Base-by-base conservation (phyloP, 2,888 invertebrate genomes). In the Cremastobaeus sp. region DNA sequence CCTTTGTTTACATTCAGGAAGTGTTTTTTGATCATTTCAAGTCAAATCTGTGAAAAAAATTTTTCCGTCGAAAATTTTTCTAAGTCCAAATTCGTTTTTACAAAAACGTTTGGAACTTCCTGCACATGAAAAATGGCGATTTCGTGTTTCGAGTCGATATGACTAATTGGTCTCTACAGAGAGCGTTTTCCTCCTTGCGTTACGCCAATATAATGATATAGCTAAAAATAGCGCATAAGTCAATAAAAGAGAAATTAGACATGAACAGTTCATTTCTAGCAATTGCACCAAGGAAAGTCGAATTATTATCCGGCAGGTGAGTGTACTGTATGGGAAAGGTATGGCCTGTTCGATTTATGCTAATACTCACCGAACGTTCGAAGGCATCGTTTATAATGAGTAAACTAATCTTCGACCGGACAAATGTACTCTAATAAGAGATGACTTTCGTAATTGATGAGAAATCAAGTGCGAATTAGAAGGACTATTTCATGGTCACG, bases 191-290 rank as follows among this genome's bases (percentile, higher is more conserved):
- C 54, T 34, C 11, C 28, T 45, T 32, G 5, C 14, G 20, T 59
- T 60, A 43, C 48, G 37, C 66, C 50, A 55, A 37, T 37, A 48
- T 48, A 62, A 54, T 50, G 43, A 54, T 41, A 50, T 2, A 47
- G 41, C 52, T 28, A 30, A 57, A 68, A 50, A 39, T 60, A 54
- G 60, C 35, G 37, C 20, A 11, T 35, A 11, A 37, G 21, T 8
- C 15, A 48, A 66, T 72, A 54, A 72, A 66, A 66, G 60, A 60
- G 72, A 66, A 66, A 72, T 60, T 72, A 66, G 30, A 65, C 59
- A 65, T 41, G 71, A 54, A 54, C 54, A 60, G 34, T 48, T 6
- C 60, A 48, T 66, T 66, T 66, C 54, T 47, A 43, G 54, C 54
- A 18, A 57, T 39, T 60, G 70, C 55, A 25, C 48, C 3, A 45